phyloP scores from a whole-genome alignment of 1,140 invertebrate species.

The Papilio polytes region DNA sequence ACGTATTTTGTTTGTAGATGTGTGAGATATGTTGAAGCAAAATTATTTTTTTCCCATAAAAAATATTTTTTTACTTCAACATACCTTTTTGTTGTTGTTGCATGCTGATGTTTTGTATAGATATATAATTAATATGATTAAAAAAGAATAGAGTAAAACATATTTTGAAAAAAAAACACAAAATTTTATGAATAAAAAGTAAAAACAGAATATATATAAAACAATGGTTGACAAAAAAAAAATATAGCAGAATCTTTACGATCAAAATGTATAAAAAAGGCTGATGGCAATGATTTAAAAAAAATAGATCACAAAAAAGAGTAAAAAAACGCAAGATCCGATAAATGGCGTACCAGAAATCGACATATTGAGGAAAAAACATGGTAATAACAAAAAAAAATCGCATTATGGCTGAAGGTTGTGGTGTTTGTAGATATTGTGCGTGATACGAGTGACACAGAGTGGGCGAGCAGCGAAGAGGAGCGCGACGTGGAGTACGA shows the following conservation, averaged over 20 bases:
- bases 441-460: conserved; percentile 81
- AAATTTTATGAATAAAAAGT: conserved; percentile 32
- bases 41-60: too few species aligned
- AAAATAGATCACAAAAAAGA: conserved; percentile 15
- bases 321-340: neutral
- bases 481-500: conserved; percentile 62
- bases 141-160: neutral
- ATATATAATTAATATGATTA: neutral
- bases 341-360: neutral
- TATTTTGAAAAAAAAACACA: neutral
- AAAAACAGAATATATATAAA: conserved; percentile 29
- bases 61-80: neutral
- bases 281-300: conserved; percentile 26
- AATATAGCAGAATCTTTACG: neutral
- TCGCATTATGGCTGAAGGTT: conserved; percentile 48
- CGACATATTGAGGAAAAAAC: neutral
- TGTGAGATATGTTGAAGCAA: too few species aligned
- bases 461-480: conserved; percentile 61
- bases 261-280: conserved; percentile 31
- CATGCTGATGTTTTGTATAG: conserved; percentile 33
- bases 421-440: conserved; percentile 80
- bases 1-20: neutral
- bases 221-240: conserved; percentile 1
- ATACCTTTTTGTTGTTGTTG: conserved; percentile 24
- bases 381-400: conserved; percentile 12